These are phyloP conservation scores for Netelia virgata DNA, from an alignment of 2,888 invertebrate genomes.

Conservation along the genomic window DNA sequence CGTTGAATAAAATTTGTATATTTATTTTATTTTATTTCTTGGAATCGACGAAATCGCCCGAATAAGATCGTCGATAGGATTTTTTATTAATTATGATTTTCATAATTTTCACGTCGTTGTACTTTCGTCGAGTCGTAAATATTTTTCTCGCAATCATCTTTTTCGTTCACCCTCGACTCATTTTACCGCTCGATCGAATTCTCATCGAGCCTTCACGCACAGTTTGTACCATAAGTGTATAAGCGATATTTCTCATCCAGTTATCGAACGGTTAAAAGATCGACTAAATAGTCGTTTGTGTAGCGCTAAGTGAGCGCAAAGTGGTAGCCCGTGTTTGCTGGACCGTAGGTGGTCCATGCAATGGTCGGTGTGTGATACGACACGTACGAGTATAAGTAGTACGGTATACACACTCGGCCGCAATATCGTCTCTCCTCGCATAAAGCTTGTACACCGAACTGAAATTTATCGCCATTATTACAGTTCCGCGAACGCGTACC, in stretches of 20 bases:
- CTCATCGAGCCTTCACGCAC: conserved; percentile 10
- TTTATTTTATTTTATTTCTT: conserved; percentile 2
- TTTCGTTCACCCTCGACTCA: background rate
- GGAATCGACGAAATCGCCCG: background rate
- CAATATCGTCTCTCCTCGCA: conserved; percentile 32
- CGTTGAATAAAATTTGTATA: background rate
- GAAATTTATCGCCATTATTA: conserved; percentile 67
- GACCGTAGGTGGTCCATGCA: conserved; percentile 79
- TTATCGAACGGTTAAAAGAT: conserved; percentile 70
- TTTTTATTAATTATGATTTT: background rate
- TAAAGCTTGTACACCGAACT: conserved; percentile 51
- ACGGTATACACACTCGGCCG: conserved; percentile 16
- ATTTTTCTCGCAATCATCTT: conserved; percentile 6
- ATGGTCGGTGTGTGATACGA: conserved; percentile 53
- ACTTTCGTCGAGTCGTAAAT: background rate
- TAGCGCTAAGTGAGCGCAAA: conserved; percentile 83
- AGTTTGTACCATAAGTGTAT: conserved; percentile 7
- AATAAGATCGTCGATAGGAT: background rate
- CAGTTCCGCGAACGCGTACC: conserved; percentile 41
- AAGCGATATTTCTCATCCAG: conserved; percentile 65
- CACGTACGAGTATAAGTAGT: conserved; percentile 43
- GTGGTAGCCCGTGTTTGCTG: conserved; percentile 81
- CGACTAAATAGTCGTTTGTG: conserved; percentile 78
- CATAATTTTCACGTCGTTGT: background rate
- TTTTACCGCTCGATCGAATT: conserved; percentile 10